Evolutionary conservation across 2,113 vertebrate genomes (phyloP), one percentile per base, ranked within the genome.

Genomic region (Amphilophus citrinellus): DNA sequence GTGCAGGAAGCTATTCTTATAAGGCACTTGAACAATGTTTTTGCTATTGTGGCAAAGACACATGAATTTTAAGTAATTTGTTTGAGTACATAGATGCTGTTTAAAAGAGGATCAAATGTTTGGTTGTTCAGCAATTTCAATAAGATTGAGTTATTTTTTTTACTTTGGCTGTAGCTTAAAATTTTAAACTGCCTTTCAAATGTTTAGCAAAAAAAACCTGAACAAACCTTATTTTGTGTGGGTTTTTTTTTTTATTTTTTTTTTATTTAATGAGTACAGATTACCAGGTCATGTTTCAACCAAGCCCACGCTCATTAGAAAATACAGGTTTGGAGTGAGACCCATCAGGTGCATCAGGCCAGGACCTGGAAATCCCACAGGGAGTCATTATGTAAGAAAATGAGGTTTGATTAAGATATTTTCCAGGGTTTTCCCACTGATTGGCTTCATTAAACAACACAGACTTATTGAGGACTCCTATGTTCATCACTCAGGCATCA

Each of bases 311-410:
- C 75, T 80, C 75, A 66, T 79, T 83, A 89, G 47, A 84, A 61
- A 79, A 77, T 47, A 68, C 17, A 17, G 75, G 80, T 86, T 71
- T 61, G 42, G 75, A 77, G 78, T 57, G 71, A 65, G 84, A 82
- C 65, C 75, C 24, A 1, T 73, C 61, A 84, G 71, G 68, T 77
- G 76, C 59, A 80, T 76, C 77, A 83, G 78, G 81, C 84, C 89
- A 84, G 66, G 90, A 83, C 86, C 80, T 79, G 62, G 27, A 84
- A 77, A 84, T 92, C 93, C 90, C 89, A 85, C 18, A 61, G 87
- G 89, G 88, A 91, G 84, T 93, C 84, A 94, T 94, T 93, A 95
- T 84, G 88, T 79, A 81, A 79, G 80, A 86, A 84, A 66, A 89
- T 85, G 76, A 82, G 63, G 76, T 80, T 80, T 93, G 85, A 93